Evolutionary conservation across 2,797 vertebrate species (phyloP).

Genomic region (Enteromius argenteus): DNA sequence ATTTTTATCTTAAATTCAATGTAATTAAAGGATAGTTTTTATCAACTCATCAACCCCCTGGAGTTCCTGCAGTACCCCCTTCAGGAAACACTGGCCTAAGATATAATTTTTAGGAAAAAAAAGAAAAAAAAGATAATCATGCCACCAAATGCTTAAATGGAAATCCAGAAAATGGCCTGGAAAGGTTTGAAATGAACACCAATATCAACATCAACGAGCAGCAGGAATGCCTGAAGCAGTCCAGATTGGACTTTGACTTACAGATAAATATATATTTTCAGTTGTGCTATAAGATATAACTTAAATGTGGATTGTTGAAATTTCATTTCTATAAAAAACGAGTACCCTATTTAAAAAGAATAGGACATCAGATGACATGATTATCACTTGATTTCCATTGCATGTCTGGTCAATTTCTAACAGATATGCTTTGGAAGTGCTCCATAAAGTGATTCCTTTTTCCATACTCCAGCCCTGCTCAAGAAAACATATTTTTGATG

Average conservation of each 20-base stretch:
- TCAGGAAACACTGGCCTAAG: not conserved
- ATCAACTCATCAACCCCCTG: not conserved
- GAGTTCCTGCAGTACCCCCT: not conserved
- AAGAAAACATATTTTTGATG: constrained; percentile 10
- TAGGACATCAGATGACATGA: not conserved
- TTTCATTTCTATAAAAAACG: not conserved
- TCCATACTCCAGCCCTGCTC: not conserved
- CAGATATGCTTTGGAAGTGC: not conserved
- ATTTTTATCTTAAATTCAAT: not conserved
- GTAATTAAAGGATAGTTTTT: not conserved
- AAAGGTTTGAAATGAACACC: not conserved
- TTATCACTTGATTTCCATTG: not conserved
- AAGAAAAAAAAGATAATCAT: too few species aligned
- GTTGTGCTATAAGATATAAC: not conserved
- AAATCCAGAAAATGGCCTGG: not conserved
- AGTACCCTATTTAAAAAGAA: not conserved
- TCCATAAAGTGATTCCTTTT: not conserved
- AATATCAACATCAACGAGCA: not conserved
- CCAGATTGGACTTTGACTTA: not conserved
- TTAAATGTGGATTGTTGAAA: not conserved
- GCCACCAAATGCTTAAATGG: not conserved
- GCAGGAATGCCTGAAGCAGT: not conserved
- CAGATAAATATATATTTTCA: not conserved
- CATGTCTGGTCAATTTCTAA: not conserved
- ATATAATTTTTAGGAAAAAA: too few species aligned